These are phyloP conservation scores for Hylaea fasciaria DNA, from an alignment of 2,888 invertebrate genomes.

Conservation along the genomic window DNA sequence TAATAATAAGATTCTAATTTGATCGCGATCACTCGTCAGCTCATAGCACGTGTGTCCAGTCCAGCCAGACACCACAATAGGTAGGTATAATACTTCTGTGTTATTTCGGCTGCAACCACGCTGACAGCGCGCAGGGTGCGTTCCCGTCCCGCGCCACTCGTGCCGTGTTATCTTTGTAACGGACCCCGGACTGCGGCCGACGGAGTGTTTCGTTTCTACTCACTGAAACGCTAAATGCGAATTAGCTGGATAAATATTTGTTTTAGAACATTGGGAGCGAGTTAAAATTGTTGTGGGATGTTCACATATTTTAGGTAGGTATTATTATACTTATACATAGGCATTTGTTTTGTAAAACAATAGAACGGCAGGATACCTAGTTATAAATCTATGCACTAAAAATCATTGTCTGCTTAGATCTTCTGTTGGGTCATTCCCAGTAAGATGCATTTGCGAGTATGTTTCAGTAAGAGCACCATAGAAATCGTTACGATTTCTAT, in stretches of 20 bases:
- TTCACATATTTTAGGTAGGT: constrained; percentile 29
- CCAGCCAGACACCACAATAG: not conserved
- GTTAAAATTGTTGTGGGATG: constrained; percentile 66
- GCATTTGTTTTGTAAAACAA: constrained; percentile 18
- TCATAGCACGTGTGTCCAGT: constrained; percentile 11
- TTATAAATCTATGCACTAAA: not conserved
- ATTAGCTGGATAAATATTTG: constrained; percentile 82
- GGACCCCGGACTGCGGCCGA: constrained; percentile 63
- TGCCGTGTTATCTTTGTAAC: constrained; percentile 76
- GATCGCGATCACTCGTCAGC: constrained; percentile 11
- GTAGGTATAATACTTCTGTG: constrained; percentile 27
- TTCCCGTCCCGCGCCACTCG: constrained; percentile 59
- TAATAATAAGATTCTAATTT: not conserved
- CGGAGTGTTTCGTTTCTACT: constrained; percentile 77
- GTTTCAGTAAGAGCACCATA: too few species aligned
- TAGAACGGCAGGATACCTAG: not conserved
- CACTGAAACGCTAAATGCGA: constrained; percentile 74
- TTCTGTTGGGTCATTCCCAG: too few species aligned
- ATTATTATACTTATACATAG: too few species aligned
- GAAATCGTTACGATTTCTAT: too few species aligned
- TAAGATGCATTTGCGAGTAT: too few species aligned
- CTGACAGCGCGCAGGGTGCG: constrained; percentile 50
- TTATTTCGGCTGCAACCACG: constrained; percentile 49
- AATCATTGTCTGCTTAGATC: not conserved
- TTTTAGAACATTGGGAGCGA: constrained; percentile 70